These are phyloP conservation scores for Volucella zonaria DNA, from an alignment of 2,888 invertebrate species.

Conservation along the genomic window DNA sequence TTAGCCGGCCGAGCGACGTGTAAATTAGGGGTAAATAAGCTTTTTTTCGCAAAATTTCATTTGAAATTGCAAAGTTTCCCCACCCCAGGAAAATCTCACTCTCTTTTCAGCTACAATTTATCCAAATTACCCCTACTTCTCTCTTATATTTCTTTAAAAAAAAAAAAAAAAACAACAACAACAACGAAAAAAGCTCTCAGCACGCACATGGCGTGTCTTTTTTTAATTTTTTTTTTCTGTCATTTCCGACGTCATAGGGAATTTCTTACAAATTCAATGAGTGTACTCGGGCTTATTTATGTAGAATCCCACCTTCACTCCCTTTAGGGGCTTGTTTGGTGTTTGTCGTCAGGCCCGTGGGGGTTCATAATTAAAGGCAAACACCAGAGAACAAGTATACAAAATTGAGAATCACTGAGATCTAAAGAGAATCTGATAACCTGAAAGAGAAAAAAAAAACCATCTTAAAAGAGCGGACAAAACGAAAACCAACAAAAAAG, in stretches of 20 bases:
- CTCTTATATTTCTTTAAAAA: conserved; percentile 17
- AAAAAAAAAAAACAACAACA: too few species aligned
- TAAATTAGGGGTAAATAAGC: too few species aligned
- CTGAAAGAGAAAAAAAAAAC: conserved; percentile 51
- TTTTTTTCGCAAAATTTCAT: background rate
- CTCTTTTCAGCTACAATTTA: background rate
- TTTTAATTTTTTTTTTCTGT: conserved; percentile 5
- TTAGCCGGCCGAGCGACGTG: background rate
- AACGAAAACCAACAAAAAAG: conserved; percentile 17
- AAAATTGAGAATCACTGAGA: conserved; percentile 49
- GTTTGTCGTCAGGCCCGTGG: background rate
- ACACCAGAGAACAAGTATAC: conserved; percentile 7
- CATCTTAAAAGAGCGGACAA: conserved; percentile 52
- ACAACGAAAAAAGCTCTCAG: conserved; percentile 46
- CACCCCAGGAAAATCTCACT: background rate
- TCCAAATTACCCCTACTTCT: background rate
- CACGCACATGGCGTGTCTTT: conserved; percentile 56
- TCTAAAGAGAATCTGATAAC: conserved; percentile 53
- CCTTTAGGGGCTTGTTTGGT: background rate
- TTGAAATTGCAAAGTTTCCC: conserved; percentile 46
- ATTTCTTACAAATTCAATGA: conserved; percentile 43
- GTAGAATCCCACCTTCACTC: conserved; percentile 42
- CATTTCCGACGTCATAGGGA: conserved; percentile 44
- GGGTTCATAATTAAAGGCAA: background rate
- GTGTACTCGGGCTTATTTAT: conserved; percentile 36